Evolutionary conservation across 1,140 invertebrate species (phyloP), one percentile per base, ranked within the genome.

Genomic region (Rhyacophila brunnea): DNA sequence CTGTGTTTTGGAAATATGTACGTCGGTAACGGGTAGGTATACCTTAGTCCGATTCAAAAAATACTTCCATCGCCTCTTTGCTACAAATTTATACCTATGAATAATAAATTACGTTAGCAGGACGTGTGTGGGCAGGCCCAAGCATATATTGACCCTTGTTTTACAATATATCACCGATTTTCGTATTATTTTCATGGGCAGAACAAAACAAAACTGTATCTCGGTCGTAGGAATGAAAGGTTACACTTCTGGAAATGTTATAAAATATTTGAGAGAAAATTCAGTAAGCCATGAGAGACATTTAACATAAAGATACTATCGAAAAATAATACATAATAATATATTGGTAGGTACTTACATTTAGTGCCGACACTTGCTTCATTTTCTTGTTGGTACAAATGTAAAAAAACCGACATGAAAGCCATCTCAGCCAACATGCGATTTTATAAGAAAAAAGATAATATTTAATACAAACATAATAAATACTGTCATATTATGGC

Each of bases 61-160:
- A 54, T 42, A 38, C 40, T 34, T 42, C 51, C 20, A 53, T 44
- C 9, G 53, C 53, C 15, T 20, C 57, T 45, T 43, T 34, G 35
- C 55, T 55, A 43, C 54, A 58, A 62, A 62, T 62, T 62, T 62
- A 62, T 62, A 58, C 44, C 48, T 54, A 62, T 62, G 60, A 62
- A 62, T 62, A 62, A 62, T 58, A 62, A 58, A 62, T 62, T 58
- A 62, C 51, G 52, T 58, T 58, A 58, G 36, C 53, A 49, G 60
- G 54, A 55, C 40, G 38, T 47, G 49, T 35, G 14, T 15, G 54
- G 38, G 44, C 52, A 44, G 45, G 60, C 36, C 49, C 28, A 45
- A 53, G 51, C 52, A 55, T 62, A 55, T 62, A 57, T 28, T 28
- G 23, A 28, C 46, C 56, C 56, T 50, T 58, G 56, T 50, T 58